phyloP scores from a whole-genome alignment of 2,797 vertebrate species.

The Hapalemur alaotrensis region DNA sequence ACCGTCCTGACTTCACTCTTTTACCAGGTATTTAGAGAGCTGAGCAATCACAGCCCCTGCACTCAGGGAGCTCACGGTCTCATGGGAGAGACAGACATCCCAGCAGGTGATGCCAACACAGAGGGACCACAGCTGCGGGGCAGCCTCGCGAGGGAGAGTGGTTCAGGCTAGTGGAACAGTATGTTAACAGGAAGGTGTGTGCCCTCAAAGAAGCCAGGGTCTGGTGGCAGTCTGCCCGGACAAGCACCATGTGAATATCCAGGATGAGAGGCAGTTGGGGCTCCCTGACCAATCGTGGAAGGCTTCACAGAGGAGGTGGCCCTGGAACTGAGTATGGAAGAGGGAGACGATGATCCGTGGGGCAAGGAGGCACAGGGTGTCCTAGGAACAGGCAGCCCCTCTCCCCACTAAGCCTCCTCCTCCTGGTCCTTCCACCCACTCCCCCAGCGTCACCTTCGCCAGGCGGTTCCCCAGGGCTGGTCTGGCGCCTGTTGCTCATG shows the following conservation, averaged over 20 bases:
- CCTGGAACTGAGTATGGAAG: not conserved
- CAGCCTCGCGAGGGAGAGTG: not conserved
- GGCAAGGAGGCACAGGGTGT: not conserved
- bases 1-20: not conserved
- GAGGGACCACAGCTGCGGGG: not conserved
- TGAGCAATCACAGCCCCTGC: not conserved
- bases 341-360: not conserved
- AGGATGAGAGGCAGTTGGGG: not conserved
- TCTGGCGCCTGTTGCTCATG: not conserved
- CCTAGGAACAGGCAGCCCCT: not conserved
- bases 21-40: not conserved
- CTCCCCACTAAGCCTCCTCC: not conserved
- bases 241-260: not conserved
- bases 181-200: not conserved
- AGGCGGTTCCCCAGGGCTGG: fast-evolving
- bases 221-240: not conserved
- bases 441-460: not conserved
- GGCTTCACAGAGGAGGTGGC: not conserved
- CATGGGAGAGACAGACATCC: not conserved
- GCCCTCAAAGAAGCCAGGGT: not conserved
- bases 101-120: not conserved
- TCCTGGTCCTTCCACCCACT: not conserved
- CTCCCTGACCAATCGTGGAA: not conserved
- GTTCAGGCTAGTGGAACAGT: not conserved
- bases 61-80: not conserved